These are phyloP conservation scores for Corythaixoides concolor DNA, from an alignment of 2,113 vertebrate genomes.

Conservation along the genomic window DNA sequence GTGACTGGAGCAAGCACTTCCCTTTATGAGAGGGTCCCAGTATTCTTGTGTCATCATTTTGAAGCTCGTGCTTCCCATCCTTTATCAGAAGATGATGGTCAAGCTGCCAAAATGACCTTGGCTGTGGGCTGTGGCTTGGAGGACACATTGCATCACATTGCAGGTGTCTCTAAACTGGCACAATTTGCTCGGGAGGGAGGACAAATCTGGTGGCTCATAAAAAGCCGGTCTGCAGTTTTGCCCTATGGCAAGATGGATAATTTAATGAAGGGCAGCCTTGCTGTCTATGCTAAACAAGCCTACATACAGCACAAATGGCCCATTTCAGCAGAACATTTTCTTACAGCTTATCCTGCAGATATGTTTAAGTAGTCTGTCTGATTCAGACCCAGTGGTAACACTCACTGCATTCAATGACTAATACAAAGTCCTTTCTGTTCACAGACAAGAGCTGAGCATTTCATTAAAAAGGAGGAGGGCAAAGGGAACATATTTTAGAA, in stretches of 20 bases:
- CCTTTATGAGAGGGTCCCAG: neutral
- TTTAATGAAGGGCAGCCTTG: neutral
- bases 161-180: neutral
- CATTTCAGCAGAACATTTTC: neutral
- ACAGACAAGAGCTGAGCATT: neutral
- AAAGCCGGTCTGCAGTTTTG: neutral
- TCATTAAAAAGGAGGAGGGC: neutral
- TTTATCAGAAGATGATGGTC: neutral
- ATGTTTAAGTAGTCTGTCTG: constrained; percentile 11
- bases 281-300: neutral
- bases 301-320: neutral
- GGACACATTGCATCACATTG: neutral
- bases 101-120: neutral
- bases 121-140: neutral
- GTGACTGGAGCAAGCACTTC: neutral
- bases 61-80: neutral
- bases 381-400: constrained; percentile 33
- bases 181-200: neutral
- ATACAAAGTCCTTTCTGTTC: constrained; percentile 51
- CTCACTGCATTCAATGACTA: constrained; percentile 19
- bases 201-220: neutral
- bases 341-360: constrained; percentile 24
- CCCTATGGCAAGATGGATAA: neutral
- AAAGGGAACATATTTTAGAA: constrained; percentile 43
- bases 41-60: neutral